Evolutionary conservation across 1,140 invertebrate species (phyloP), one percentile per base, ranked within the genome.

Genomic region (Mactra quadrangularis): DNA sequence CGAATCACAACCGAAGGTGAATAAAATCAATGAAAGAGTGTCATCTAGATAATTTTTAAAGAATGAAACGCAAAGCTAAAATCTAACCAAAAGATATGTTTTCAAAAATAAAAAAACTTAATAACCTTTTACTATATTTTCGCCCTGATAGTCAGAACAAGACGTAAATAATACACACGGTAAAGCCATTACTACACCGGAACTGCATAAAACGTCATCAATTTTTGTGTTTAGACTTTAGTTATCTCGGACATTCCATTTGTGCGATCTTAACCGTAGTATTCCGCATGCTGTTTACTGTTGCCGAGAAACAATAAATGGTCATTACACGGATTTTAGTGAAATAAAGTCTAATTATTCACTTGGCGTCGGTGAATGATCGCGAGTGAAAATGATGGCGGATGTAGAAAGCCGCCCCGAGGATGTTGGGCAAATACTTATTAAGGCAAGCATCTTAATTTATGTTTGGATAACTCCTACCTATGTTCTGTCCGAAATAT

Each of bases 341-440:
- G 3, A 15, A 38, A 53, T 22, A 33, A 17, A 7, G 9, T 35
- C 59, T 27, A 22, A 25, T 50, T 68, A 29, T 3, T 50, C 6
- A 9, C 1, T 27, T 22, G 29, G 17, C 7, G 13, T 22, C 3
- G 25, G 15, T 9, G n/a, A 22, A 52, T 50, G 6, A 59, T 55
- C 41, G 0, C 11, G 29, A 29, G 52, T 45, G 27, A 38, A 41
- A 41, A 84, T 55, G 9, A 91, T 91, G 90, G 89, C 88, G 19
- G 90, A 91, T 77, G 62, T 90, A 31, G 87, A 89, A 71, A 70
- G 83, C 7, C 83, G 87, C n/a, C 87, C 90, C 27, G 89, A 91
- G 64, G 90, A 92, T 84, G 89, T 92, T 77, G 91, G 91, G 55
- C 87, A 92, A 79, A 92, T 92, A 59, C 85, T 92, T 25, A 85